Evolutionary conservation across 2,113 vertebrate genomes (phyloP).

Genomic region (Gallinago undulata): DNA sequence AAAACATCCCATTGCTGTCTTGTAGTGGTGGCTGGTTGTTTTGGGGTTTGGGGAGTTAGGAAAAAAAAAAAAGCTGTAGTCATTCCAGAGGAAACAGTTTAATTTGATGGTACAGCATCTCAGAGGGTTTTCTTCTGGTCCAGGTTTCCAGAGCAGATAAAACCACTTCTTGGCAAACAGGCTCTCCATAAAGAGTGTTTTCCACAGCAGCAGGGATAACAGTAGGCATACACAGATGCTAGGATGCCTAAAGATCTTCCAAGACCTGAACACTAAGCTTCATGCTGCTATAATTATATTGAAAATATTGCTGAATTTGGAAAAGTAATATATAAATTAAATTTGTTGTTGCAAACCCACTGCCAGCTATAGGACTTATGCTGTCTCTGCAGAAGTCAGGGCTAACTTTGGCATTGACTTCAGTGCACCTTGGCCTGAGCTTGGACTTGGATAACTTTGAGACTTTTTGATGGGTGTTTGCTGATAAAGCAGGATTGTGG

Average conservation of each 20-base stretch:
- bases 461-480: neutral
- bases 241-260: neutral
- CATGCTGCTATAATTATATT: neutral
- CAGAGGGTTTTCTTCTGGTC: neutral
- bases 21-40: neutral
- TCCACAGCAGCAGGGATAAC: neutral
- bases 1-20: too few species aligned
- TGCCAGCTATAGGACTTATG: neutral
- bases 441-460: neutral
- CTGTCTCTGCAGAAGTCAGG: constrained; percentile 7
- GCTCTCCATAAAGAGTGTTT: neutral
- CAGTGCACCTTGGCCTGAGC: neutral
- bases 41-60: neutral
- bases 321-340: constrained; percentile 19
- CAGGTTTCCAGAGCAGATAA: neutral
- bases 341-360: constrained; percentile 1
- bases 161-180: neutral
- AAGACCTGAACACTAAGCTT: neutral
- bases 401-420: neutral
- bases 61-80: neutral
- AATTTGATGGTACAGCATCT: neutral
- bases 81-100: neutral
- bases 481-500: neutral
- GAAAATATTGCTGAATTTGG: constrained; percentile 46
- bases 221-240: neutral